Percentiles rank a stretch among this genome's conserved stretches.
Conservation (phyloP, 2,113 vertebrate genomes). For the Oryzias javanicus region DNA sequence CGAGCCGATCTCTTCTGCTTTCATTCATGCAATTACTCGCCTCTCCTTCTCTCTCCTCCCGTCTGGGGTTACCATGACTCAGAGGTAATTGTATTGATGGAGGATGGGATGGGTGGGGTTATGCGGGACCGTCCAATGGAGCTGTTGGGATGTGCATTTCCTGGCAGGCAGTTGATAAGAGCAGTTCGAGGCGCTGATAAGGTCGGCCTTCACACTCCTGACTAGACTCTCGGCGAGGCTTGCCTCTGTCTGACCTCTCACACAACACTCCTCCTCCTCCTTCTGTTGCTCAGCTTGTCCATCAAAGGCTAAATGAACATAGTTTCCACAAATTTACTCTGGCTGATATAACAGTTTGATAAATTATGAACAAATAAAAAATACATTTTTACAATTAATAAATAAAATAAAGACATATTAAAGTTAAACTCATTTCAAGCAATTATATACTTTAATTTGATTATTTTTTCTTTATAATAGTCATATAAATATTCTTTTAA, state of each 20-base stretch:
- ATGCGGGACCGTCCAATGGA: constrained; percentile 33
- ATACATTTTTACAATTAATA: too few relatives aligned
- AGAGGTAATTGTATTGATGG: constrained; percentile 52
- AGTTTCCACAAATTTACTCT: too few relatives aligned
- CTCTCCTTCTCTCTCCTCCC: constrained; percentile 22
- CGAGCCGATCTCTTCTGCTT: constrained; percentile 11
- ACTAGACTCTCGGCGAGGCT: constrained; percentile 16
- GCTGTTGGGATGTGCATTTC: constrained; percentile 50
- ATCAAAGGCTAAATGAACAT: too few relatives aligned
- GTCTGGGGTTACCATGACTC: constrained; percentile 27
- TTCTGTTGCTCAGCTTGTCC: constrained; percentile 20
- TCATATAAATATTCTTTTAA: too few relatives aligned
- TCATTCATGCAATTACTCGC: constrained; percentile 13
- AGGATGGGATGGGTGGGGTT: constrained; percentile 59
- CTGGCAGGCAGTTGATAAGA: constrained; percentile 53
- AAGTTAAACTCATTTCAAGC: too few relatives aligned
- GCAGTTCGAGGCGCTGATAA: constrained; percentile 27
- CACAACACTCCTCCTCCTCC: constrained; percentile 13
- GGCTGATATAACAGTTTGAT: too few relatives aligned
- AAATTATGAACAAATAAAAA: too few relatives aligned
- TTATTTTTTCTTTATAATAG: too few relatives aligned
- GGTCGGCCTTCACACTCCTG: constrained; percentile 14
- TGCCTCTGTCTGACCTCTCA: constrained; percentile 44
- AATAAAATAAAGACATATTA: too few relatives aligned
- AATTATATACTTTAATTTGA: too few relatives aligned